These are phyloP conservation scores for Sphenodon punctatus DNA, from an alignment of 2,797 vertebrate species.

Conservation along the genomic window DNA sequence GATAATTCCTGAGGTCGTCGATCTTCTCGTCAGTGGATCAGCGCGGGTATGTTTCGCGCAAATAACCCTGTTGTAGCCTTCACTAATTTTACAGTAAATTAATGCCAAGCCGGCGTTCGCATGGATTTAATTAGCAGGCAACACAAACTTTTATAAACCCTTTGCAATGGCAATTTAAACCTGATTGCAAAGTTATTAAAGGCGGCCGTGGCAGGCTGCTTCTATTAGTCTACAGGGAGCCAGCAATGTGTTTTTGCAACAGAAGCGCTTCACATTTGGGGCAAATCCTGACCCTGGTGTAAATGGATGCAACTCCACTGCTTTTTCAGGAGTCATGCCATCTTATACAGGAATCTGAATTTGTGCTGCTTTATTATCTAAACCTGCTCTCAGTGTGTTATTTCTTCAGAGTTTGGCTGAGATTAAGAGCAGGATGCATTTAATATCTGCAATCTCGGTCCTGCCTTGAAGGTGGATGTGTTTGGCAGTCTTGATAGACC, in stretches of 20 bases:
- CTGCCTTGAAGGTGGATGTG: neutral
- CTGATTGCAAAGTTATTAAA: conserved; percentile 63
- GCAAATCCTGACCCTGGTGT: neutral
- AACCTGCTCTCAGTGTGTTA: neutral
- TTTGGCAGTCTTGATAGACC: neutral
- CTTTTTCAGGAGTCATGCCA: rapidly evolving
- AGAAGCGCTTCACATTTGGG: neutral
- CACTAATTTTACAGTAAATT: conserved; percentile 67
- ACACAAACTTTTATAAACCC: conserved; percentile 70
- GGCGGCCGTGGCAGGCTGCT: conserved; percentile 47
- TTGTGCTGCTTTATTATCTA: neutral
- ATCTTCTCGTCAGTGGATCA: conserved; percentile 39
- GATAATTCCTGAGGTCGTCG: conserved; percentile 63
- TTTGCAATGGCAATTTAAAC: conserved; percentile 61
- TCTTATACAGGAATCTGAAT: neutral
- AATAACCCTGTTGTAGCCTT: conserved; percentile 42
- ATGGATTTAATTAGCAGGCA: conserved; percentile 72
- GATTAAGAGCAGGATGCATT: neutral
- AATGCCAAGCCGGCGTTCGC: conserved; percentile 49
- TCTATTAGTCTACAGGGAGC: neutral
- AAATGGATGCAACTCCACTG: rapidly evolving
- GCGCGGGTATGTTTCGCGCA: conserved; percentile 27
- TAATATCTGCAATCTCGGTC: neutral
- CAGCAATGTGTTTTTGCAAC: neutral
- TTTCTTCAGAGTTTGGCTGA: neutral